Conservation (phyloP, 2,888 invertebrate species). For the Diplazon laetatorius region DNA sequence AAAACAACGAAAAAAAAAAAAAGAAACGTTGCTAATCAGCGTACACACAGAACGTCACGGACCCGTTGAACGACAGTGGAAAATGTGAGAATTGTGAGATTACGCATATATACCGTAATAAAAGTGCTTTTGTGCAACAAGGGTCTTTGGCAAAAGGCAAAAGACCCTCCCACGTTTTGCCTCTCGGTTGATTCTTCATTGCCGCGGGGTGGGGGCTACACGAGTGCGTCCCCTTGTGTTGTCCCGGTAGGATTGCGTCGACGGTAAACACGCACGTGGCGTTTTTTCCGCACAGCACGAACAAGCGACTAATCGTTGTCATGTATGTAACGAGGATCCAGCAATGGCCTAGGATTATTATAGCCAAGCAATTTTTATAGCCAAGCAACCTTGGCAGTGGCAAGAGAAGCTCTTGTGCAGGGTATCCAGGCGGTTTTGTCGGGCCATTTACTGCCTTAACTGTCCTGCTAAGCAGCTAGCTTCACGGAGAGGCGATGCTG, state of each 20-base stretch:
- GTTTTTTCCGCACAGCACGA: slow-evolving; percentile 20
- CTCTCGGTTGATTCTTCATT: slow-evolving; percentile 13
- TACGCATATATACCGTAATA: slow-evolving; percentile 19
- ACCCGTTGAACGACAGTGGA: slow-evolving; percentile 15
- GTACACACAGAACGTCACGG: background rate
- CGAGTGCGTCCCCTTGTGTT: slow-evolving; percentile 10
- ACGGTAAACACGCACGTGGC: slow-evolving; percentile 45
- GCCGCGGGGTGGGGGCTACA: no score
- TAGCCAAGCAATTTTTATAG: slow-evolving; percentile 34
- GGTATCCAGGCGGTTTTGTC: slow-evolving; percentile 18
- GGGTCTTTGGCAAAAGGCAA: slow-evolving; percentile 8
- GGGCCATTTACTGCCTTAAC: slow-evolving; percentile 12
- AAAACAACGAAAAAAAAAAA: no score
- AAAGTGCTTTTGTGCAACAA: background rate
- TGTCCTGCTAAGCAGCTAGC: background rate
- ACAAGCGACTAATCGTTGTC: slow-evolving; percentile 47
- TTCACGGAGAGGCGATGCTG: background rate
- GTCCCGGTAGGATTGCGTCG: slow-evolving; percentile 32
- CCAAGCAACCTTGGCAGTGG: slow-evolving; percentile 22
- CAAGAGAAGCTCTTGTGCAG: slow-evolving; percentile 5
- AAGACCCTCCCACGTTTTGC: background rate
- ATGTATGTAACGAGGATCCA: slow-evolving; percentile 38
- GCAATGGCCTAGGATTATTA: slow-evolving; percentile 20
- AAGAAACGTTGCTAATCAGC: background rate
- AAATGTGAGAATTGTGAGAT: slow-evolving; percentile 46